These are phyloP conservation scores for Anoplolepis gracilipes DNA, from an alignment of 1,140 invertebrate genomes.

Conservation along the genomic window DNA sequence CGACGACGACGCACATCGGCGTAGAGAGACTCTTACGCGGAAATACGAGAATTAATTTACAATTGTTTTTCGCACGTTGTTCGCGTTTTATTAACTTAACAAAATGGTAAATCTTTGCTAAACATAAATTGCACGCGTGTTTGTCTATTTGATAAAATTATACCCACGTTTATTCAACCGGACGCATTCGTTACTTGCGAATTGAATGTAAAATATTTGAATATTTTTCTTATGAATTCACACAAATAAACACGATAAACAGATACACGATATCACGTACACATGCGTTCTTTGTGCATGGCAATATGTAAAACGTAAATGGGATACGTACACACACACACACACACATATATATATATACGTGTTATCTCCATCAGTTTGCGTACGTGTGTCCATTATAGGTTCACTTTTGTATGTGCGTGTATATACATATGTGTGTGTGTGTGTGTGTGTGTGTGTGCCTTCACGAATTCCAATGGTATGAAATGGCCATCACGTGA, in stretches of 20 bases:
- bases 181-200: not conserved
- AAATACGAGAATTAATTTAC: not conserved
- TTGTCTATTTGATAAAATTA: conserved; percentile 4
- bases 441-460: not conserved
- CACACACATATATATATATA: not conserved
- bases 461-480: conserved; percentile 12
- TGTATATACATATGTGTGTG: not conserved
- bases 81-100: conserved; percentile 19
- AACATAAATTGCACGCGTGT: not conserved
- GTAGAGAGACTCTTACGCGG: not conserved
- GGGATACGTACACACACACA: not conserved
- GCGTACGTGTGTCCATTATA: conserved; percentile 43
- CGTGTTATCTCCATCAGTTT: conserved; percentile 41
- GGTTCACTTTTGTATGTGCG: not conserved
- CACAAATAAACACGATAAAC: not conserved
- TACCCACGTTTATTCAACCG: not conserved
- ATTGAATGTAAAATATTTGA: not conserved
- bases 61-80: not conserved
- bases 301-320: conserved; percentile 4
- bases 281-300: not conserved
- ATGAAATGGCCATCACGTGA: conserved; percentile 55
- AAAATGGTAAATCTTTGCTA: conserved; percentile 18
- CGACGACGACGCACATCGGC: not conserved
- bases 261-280: not conserved
- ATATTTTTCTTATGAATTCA: conserved; percentile 6